Evolutionary conservation across 92 coral and sea anemone genomes (phyloP).

Genomic region (Epizoanthus fatuus): DNA sequence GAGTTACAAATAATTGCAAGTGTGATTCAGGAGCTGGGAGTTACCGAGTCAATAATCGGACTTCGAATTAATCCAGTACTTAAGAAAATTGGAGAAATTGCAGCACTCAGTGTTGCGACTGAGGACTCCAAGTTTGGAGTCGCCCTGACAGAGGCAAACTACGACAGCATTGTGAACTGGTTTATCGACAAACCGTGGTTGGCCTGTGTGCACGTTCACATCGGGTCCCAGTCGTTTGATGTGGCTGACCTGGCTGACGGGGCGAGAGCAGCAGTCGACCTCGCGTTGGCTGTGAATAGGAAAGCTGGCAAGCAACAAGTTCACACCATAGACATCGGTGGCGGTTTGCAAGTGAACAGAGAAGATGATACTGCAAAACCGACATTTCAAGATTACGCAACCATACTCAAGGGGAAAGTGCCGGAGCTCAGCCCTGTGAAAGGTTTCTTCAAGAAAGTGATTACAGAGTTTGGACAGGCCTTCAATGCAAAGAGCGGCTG

Average conservation of each 20-base stretch:
- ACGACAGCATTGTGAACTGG: constrained; percentile 74
- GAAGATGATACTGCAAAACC: constrained; percentile 79
- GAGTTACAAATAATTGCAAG: constrained; percentile 82
- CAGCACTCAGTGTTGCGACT: constrained; percentile 80
- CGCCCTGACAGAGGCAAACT: constrained; percentile 75
- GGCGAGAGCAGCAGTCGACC: constrained; percentile 77
- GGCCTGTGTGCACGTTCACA: constrained; percentile 86
- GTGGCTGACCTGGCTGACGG: constrained; percentile 71
- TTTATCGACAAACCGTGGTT: constrained; percentile 84
- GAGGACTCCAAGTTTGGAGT: constrained; percentile 94
- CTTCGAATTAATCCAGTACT: constrained; percentile 87
- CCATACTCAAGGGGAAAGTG: constrained; percentile 72
- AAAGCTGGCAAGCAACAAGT: constrained; percentile 81
- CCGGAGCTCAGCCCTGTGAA: constrained; percentile 87
- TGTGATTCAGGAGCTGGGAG: constrained; percentile 63
- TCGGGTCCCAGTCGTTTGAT: constrained; percentile 93
- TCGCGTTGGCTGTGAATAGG: constrained; percentile 89
- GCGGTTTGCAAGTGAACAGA: constrained; percentile 92
- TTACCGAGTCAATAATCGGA: constrained; percentile 76
- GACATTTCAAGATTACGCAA: constrained; percentile 84
- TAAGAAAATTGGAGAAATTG: constrained; percentile 79
- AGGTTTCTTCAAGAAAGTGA: constrained; percentile 86
- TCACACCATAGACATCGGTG: constrained; percentile 91
- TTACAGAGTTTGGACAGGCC: constrained; percentile 93
- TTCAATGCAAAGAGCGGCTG: constrained; percentile 94